phyloP scores from a whole-genome alignment of 2,888 invertebrate genomes.

The Dasypogon diadema region DNA sequence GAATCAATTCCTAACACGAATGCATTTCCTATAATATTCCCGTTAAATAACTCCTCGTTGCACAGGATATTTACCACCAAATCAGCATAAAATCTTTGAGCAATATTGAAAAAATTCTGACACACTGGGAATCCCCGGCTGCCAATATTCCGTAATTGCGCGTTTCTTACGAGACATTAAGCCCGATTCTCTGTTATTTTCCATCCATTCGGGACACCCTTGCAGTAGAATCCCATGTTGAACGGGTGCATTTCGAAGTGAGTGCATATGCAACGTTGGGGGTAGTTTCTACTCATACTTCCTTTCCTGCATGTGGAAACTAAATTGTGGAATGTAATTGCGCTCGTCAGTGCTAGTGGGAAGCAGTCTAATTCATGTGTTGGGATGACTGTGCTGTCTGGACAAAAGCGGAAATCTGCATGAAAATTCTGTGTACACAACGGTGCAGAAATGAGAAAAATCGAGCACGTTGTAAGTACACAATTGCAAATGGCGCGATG shows the following conservation, averaged over 20 bases:
- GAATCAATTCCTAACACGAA: no score
- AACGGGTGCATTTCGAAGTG: background rate
- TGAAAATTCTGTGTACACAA: background rate
- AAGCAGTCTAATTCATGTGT: background rate
- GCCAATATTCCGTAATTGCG: background rate
- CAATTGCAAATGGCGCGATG: background rate
- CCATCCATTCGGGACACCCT: background rate
- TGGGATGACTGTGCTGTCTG: background rate
- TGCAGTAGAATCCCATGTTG: background rate
- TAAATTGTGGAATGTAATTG: constrained; percentile 1
- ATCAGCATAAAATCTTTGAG: background rate
- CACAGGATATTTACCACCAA: background rate
- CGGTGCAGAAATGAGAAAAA: background rate
- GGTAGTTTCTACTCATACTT: background rate
- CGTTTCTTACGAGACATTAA: constrained; percentile 8
- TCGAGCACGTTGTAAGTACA: background rate
- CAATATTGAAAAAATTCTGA: background rate
- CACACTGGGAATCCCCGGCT: background rate
- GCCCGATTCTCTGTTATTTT: background rate
- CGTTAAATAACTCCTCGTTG: no score
- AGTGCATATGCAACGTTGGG: no score
- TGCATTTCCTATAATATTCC: no score
- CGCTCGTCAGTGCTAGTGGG: background rate
- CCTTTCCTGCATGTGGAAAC: background rate
- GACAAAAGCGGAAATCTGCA: constrained; percentile 3